phyloP scores from a whole-genome alignment of 2,888 invertebrate genomes.

The Synanthedon myopaeformis region DNA sequence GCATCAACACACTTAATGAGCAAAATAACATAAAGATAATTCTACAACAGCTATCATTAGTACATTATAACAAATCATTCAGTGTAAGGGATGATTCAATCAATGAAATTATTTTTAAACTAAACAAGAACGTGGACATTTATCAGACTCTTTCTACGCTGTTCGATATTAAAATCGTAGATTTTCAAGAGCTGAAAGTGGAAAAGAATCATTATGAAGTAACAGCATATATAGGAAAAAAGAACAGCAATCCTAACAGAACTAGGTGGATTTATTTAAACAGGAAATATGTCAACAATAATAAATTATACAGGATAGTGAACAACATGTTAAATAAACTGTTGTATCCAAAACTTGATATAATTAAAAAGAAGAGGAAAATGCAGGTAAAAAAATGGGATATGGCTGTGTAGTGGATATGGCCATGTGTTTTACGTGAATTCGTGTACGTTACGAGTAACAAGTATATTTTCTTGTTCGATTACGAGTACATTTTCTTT shows the following conservation, averaged over 20 bases:
- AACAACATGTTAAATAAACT: constrained; percentile 25
- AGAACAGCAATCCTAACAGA: constrained; percentile 13
- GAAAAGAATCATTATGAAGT: constrained; percentile 61
- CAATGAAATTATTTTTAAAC: constrained; percentile 70
- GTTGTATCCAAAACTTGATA: constrained; percentile 6
- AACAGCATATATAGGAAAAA: constrained; percentile 68
- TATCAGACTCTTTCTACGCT: constrained; percentile 57
- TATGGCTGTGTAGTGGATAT: too few relatives aligned
- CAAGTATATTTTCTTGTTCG: too few relatives aligned
- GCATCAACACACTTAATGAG: constrained; percentile 64
- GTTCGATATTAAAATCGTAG: constrained; percentile 36
- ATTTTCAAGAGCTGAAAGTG: constrained; percentile 44
- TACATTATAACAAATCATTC: constrained; percentile 75
- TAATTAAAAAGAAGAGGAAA: constrained; percentile 11
- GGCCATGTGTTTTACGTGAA: too few relatives aligned
- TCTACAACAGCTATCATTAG: constrained; percentile 74
- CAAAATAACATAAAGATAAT: constrained; percentile 69
- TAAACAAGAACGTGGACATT: constrained; percentile 66
- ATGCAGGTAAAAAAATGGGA: constrained; percentile 19
- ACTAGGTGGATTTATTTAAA: constrained; percentile 77
- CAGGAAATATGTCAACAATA: constrained; percentile 64
- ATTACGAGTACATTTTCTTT: too few relatives aligned
- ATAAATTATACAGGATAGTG: constrained; percentile 43
- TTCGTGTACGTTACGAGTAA: too few relatives aligned
- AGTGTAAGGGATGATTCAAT: constrained; percentile 75